Evolutionary conservation across 2,888 invertebrate genomes (phyloP).

Genomic region (Diplolepis rosae): DNA sequence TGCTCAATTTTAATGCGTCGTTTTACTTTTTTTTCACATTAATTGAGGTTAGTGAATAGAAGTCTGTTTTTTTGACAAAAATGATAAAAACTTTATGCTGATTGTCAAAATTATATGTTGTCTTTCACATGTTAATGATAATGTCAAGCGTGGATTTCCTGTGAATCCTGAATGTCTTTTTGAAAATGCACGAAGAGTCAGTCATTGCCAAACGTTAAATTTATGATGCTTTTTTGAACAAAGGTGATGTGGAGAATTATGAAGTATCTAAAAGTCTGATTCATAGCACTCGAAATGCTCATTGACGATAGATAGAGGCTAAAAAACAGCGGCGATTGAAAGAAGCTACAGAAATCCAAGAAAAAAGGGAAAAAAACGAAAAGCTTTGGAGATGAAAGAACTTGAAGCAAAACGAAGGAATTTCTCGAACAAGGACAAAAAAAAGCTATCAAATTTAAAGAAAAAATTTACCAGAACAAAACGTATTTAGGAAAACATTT

Average conservation of each 20-base stretch:
- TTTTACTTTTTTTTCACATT: too few relatives aligned
- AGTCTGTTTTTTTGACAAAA: too few relatives aligned
- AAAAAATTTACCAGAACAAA: too few relatives aligned
- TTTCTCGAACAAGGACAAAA: background rate
- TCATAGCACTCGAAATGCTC: constrained; percentile 41
- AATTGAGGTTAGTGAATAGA: too few relatives aligned
- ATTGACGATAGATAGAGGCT: constrained; percentile 34
- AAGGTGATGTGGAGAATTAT: constrained; percentile 42
- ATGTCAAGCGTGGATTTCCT: constrained; percentile 52
- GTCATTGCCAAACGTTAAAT: constrained; percentile 43
- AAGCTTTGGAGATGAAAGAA: background rate
- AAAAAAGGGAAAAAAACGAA: background rate
- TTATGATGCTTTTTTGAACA: constrained; percentile 42
- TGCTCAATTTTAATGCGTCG: too few relatives aligned
- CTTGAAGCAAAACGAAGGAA: background rate
- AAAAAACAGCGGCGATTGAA: background rate
- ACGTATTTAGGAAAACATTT: too few relatives aligned
- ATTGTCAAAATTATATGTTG: constrained; percentile 43
- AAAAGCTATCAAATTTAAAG: background rate
- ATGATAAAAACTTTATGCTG: constrained; percentile 33
- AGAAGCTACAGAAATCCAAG: background rate
- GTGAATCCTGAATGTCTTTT: constrained; percentile 49
- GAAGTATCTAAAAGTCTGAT: constrained; percentile 43
- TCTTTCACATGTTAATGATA: constrained; percentile 52
- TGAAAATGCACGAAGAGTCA: constrained; percentile 45